These are phyloP conservation scores for Disparrhopalites patrizii DNA, from an alignment of 2,888 invertebrate genomes.

Conservation along the genomic window DNA sequence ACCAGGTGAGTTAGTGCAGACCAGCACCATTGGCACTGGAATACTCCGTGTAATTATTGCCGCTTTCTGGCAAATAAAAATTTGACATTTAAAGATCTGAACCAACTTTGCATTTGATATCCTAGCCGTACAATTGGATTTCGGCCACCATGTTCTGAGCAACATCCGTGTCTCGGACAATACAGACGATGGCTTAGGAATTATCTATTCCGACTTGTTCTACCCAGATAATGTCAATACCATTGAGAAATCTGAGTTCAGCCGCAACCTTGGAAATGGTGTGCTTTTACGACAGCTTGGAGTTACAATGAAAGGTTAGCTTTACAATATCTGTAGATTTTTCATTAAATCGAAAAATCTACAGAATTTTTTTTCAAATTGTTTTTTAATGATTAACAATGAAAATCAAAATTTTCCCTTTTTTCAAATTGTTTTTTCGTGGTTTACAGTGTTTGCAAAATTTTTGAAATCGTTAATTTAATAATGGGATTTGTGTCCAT, in stretches of 20 bases:
- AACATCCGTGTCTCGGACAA: slow-evolving; percentile 69
- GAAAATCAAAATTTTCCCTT: not conserved
- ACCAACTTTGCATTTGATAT: no score
- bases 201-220: slow-evolving; percentile 90
- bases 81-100: no score
- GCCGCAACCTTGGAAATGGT: slow-evolving; percentile 79
- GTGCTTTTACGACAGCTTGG: slow-evolving; percentile 86
- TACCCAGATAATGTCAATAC: slow-evolving; percentile 76
- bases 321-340: not conserved
- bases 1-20: no score
- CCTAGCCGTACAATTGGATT: slow-evolving; percentile 70
- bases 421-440: no score
- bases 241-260: slow-evolving; percentile 78
- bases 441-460: no score
- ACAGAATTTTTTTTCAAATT: not conserved
- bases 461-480: no score
- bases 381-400: not conserved
- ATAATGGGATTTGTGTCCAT: not conserved
- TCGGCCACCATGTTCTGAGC: slow-evolving; percentile 56
- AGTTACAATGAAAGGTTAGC: slow-evolving; percentile 63
- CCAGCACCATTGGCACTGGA: no score
- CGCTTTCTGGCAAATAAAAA: no score
- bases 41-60: no score
- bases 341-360: not conserved
- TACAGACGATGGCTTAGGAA: slow-evolving; percentile 86